A percentile compares a stretch with the other conserved stretches of the same genome.
These are phyloP conservation scores for Oxytorus armatus DNA, from an alignment of 2,888 invertebrate genomes.

Conservation along the genomic window DNA sequence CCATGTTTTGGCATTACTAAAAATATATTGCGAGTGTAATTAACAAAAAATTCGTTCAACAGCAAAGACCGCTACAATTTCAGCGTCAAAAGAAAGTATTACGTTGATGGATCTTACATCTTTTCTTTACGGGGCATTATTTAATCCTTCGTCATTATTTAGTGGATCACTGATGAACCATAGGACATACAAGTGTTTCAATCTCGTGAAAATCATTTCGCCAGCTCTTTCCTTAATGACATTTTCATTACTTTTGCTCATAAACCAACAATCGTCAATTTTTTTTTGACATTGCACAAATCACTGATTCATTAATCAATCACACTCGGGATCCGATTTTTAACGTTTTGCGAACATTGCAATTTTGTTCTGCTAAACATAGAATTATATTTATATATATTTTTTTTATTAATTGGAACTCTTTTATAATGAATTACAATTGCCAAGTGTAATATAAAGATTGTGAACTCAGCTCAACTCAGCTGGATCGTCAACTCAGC, in stretches of 20 bases:
- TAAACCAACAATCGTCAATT: constrained; percentile 30
- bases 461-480: background rate
- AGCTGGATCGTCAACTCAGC: constrained; percentile 26
- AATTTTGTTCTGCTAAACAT: background rate
- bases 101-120: constrained; percentile 76
- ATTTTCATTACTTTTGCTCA: constrained; percentile 40
- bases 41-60: background rate
- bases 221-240: constrained; percentile 35
- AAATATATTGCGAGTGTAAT: constrained; percentile 40
- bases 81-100: background rate
- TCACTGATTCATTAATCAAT: constrained; percentile 17
- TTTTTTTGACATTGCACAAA: constrained; percentile 49
- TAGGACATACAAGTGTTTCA: constrained; percentile 29
- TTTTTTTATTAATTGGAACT: too few species aligned
- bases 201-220: constrained; percentile 58
- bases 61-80: background rate
- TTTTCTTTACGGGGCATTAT: constrained; percentile 84
- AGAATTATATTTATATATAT: constrained; percentile 6
- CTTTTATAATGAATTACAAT: background rate
- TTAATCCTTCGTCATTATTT: constrained; percentile 77
- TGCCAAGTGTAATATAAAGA: background rate
- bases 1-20: constrained; percentile 89
- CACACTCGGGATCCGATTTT: background rate
- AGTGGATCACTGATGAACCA: constrained; percentile 55
- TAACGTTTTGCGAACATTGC: background rate